These are phyloP conservation scores for Petrocephalus zakoni DNA, from an alignment of 2,113 vertebrate species.

Conservation along the genomic window DNA sequence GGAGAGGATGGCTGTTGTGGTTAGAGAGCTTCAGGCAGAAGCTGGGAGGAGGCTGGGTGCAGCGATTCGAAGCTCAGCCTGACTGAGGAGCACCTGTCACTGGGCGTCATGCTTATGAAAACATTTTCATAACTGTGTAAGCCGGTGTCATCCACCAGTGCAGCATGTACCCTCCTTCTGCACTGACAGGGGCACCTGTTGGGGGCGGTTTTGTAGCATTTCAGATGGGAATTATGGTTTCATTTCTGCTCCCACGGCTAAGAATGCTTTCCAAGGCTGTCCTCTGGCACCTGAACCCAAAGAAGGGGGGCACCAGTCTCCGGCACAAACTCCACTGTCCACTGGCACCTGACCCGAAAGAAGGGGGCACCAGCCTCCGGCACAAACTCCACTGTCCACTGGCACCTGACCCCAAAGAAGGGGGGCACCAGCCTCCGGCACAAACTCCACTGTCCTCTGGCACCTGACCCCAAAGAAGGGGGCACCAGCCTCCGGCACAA, in stretches of 20 bases:
- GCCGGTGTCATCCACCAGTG: conserved; percentile 10
- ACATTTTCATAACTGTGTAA: conserved; percentile 35
- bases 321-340: neutral
- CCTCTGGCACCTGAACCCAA: neutral
- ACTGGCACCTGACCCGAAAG: no score
- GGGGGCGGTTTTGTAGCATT: conserved; percentile 36
- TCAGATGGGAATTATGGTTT: neutral
- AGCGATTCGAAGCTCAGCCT: conserved; percentile 20
- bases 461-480: no score
- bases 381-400: no score
- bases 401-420: no score
- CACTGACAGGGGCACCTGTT: conserved; percentile 38
- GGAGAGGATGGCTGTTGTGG: neutral
- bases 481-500: no score
- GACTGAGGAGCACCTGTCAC: conserved; percentile 33
- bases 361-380: no score
- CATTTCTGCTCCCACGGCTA: neutral
- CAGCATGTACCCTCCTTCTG: conserved; percentile 42
- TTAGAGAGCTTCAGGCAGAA: neutral
- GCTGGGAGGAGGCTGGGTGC: neutral
- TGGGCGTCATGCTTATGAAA: conserved; percentile 29
- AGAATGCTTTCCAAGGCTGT: neutral
- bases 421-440: no score
- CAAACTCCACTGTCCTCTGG: no score
- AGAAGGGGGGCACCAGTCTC: neutral